Evolutionary conservation across 2,888 invertebrate genomes (phyloP), one percentile per base, ranked within the genome.

Genomic region (Cheilosia vulpina): DNA sequence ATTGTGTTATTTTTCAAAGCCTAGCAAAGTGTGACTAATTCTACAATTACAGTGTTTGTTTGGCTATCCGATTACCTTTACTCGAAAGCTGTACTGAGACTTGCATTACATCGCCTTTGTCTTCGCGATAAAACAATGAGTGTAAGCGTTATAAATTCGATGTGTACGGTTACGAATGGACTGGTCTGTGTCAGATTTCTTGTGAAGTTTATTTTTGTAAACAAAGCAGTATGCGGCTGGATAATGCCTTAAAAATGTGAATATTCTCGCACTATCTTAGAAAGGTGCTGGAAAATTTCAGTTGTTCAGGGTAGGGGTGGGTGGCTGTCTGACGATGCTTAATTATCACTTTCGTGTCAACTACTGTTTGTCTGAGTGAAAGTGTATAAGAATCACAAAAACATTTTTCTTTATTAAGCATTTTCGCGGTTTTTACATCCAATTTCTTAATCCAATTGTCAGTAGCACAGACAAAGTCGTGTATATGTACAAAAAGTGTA

Each of bases 11-110:
- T 38, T 38, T 11, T 38, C 3, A 17, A 17, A 19, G 52, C 24
- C 7, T 24, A 21, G 13, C 47, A 27, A 31, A 19, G 34, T 50
- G 47, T 47, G 47, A 47, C 65, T 45, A 63, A 34, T 11, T 50
- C 11, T 13, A 4, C 5, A 24, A 11, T 15, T 52, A 13, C 13
- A 24, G 47, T 68, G 21, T 27, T 41, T 60, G 58, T 76, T 66
- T 58, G 66, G 19, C 27, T 58, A 45, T 76, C 31, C 13, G 58
- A 66, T 66, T 66, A 66, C 58, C 17, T 50, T 38, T 45, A 4
- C 31, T 60, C 17, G 24, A 52, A 52, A 60, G 58, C 58, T 31
- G 43, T 52, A 58, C 58, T 47, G 17, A 38, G 11, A 9, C 58
- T 24, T 38, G 41, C 13, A 21, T 50, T 58, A 38, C 45, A 50